phyloP scores from a whole-genome alignment of 2,797 vertebrate genomes.

The Sebastes cheni region DNA sequence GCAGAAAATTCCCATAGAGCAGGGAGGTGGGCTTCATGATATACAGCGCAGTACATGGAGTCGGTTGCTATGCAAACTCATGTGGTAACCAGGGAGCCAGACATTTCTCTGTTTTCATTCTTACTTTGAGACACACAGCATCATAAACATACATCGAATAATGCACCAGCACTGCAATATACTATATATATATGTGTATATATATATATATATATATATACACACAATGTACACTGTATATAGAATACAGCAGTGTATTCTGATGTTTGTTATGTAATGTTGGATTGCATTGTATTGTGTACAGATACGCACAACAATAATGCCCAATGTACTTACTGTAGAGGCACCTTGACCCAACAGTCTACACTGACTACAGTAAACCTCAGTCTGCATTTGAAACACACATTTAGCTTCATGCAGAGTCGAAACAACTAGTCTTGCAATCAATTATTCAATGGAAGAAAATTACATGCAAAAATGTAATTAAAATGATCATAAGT shows the following conservation, averaged over 20 bases:
- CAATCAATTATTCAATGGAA: background rate
- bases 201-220: background rate
- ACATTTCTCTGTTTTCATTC: background rate
- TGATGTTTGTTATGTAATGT: background rate
- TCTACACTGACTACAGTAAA: background rate
- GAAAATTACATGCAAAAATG: background rate
- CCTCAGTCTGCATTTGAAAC: background rate
- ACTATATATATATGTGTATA: background rate
- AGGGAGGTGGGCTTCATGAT: background rate
- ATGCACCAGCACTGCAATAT: background rate
- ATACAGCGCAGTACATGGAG: background rate
- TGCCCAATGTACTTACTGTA: background rate
- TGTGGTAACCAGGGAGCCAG: background rate
- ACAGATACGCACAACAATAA: background rate
- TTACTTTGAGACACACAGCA: background rate
- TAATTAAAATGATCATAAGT: background rate
- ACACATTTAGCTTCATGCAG: background rate
- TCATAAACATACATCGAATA: background rate
- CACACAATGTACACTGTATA: too few relatives aligned
- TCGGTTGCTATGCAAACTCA: background rate
- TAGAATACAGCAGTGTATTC: background rate
- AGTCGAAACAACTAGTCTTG: background rate
- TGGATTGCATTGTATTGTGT: background rate
- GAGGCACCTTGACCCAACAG: background rate
- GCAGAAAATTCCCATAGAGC: slow-evolving; percentile 24